Evolutionary conservation across 2,113 vertebrate species (phyloP), one percentile per base, ranked within the genome.

Genomic region (Lepidothrix coronata): DNA sequence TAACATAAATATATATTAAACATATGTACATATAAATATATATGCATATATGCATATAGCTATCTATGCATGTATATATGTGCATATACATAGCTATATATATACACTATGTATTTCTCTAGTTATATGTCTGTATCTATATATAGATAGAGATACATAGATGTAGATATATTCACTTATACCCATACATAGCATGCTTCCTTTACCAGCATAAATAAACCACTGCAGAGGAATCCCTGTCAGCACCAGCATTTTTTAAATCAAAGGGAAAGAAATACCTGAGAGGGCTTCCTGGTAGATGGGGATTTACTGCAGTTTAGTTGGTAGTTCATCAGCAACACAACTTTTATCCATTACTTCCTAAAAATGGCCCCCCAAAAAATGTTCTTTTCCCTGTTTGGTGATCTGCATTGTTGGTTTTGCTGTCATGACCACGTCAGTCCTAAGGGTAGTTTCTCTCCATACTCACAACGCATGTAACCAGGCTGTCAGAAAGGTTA

Each of bases 121-220:
- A n/a, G 21, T n/a, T 58, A 25, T 15, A 1, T 25, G 11, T 39
- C 39, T 39, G 5, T 39, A 24, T 41, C 11, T 28, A 35, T 37
- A 41, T 55, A 9, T 28, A 12, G 22, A 27, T 23, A 20, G 1
- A 19, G 35, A 28, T 19, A 49, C 2, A 21, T 30, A 30, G 39
- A 12, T 41, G 19, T 5, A 49, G 5, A 49, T 23, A 51, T 5
- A 12, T 10, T 14, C 2, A 0, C 0, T 31, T 33, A 7, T 1
- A 44, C 14, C 23, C 22, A 1, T 6, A 5, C 3, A 5, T 4
- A 18, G 14, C 28, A 0, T 1, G 22, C 20, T 81, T 8, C 5
- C 66, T 66, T 30, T 9, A 17, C 28, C 20, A 12, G 9, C 59
- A 11, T 5, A 43, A 27, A 1, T 25, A 14, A 58, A 25, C 8